A percentile compares a stretch with the other conserved stretches of the same genome.
phyloP scores from a whole-genome alignment of 1,140 invertebrate genomes.

The Caenorhabditis inopinata region DNA sequence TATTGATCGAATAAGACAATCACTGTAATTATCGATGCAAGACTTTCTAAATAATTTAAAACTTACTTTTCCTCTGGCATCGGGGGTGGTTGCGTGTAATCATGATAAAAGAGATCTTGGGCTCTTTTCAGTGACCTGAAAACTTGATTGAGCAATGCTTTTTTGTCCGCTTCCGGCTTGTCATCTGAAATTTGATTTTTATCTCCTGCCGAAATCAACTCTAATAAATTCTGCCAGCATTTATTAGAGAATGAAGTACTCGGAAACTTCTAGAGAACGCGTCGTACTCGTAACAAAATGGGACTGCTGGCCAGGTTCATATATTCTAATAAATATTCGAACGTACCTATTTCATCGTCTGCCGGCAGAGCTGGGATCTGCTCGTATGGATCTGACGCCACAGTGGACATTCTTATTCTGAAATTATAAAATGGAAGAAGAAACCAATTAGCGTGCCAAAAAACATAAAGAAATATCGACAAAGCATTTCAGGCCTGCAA shows the following conservation, averaged over 20 bases:
- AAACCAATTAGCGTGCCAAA: too few species aligned
- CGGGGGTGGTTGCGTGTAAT: slow-evolving; percentile 83
- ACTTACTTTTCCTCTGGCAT: slow-evolving; percentile 79
- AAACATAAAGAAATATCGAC: not conserved
- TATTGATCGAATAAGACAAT: slow-evolving; percentile 74
- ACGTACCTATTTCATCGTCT: not conserved
- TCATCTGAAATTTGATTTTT: not conserved
- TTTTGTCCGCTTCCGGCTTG: slow-evolving; percentile 33
- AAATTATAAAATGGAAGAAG: not conserved
- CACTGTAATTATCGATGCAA: slow-evolving; percentile 70
- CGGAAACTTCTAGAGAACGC: too few species aligned
- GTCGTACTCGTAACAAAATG: too few species aligned
- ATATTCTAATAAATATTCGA: not conserved
- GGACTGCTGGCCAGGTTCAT: too few species aligned
- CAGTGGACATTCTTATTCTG: not conserved
- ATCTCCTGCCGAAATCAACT: not conserved
- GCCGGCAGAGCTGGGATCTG: not conserved
- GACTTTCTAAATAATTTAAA: slow-evolving; percentile 54
- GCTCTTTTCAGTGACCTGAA: slow-evolving; percentile 94
- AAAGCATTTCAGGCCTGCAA: too few species aligned
- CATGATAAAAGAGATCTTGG: slow-evolving; percentile 93
- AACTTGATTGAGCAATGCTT: slow-evolving; percentile 71
- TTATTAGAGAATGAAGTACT: too few species aligned
- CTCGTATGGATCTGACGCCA: not conserved
- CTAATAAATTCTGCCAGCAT: too few species aligned